phyloP scores from a whole-genome alignment of 2,113 vertebrate species.

The Sylvia atricapilla region DNA sequence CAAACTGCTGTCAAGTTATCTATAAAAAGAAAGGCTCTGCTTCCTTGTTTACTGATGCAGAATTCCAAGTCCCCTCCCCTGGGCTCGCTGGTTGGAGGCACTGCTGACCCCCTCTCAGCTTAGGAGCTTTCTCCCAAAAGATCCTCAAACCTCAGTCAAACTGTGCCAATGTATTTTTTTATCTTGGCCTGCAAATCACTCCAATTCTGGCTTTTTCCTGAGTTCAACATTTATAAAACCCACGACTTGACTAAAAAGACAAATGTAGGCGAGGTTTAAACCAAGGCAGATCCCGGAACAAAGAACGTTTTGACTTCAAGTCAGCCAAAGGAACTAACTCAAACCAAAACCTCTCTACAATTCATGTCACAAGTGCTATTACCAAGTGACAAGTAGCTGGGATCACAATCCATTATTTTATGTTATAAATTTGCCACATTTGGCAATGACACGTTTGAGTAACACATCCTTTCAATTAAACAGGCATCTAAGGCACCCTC shows the following conservation, averaged over 20 bases:
- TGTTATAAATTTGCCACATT: not conserved
- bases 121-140: not conserved
- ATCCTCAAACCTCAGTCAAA: not conserved
- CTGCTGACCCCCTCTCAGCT: not conserved
- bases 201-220: not conserved
- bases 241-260: not conserved
- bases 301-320: not conserved
- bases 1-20: not conserved
- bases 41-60: not conserved
- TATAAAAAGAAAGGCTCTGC: not conserved
- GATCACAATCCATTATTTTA: not conserved
- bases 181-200: not conserved
- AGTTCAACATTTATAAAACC: not conserved
- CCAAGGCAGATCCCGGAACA: not conserved
- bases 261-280: not conserved
- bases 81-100: not conserved
- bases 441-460: not conserved
- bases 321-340: not conserved
- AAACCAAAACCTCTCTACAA: not conserved
- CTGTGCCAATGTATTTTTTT: not conserved
- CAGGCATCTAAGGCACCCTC: not conserved
- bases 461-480: slow-evolving; percentile 1
- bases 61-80: not conserved
- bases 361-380: not conserved
- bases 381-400: not conserved